Evolutionary conservation across 2,797 vertebrate genomes (phyloP).

Genomic region (Schizothorax lantsangensis): DNA sequence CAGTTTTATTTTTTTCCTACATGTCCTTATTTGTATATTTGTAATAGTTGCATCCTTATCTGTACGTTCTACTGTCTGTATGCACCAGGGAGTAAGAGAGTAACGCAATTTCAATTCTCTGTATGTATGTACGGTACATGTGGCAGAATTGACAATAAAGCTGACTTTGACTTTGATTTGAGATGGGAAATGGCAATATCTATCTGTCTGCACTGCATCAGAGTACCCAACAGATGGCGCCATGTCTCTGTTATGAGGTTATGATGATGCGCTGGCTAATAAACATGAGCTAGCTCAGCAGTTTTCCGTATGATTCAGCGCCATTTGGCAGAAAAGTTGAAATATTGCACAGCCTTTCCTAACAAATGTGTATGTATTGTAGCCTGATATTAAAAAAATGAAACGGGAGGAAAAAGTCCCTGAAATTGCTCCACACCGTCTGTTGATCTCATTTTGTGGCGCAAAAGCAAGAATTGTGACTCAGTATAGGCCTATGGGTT

Average conservation of each 20-base stretch:
- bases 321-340: neutral
- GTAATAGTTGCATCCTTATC: no score
- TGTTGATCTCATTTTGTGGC: neutral
- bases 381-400: neutral
- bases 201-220: neutral
- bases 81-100: no score
- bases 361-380: neutral
- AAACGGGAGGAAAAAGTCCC: neutral
- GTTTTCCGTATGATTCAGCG: neutral
- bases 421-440: neutral
- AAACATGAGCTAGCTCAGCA: neutral
- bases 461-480: neutral
- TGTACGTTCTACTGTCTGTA: no score
- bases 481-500: no score
- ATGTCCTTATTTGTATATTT: no score
- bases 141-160: no score
- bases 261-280: no score
- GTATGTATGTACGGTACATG: no score
- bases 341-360: neutral
- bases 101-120: no score
- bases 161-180: no score
- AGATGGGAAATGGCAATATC: neutral
- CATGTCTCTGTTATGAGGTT: neutral
- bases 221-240: constrained; percentile 21
- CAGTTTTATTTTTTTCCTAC: no score